Percentiles rank a stretch among this genome's conserved stretches.
phyloP scores from a whole-genome alignment of 1,140 invertebrate genomes.

The Drosophila ogumai region DNA sequence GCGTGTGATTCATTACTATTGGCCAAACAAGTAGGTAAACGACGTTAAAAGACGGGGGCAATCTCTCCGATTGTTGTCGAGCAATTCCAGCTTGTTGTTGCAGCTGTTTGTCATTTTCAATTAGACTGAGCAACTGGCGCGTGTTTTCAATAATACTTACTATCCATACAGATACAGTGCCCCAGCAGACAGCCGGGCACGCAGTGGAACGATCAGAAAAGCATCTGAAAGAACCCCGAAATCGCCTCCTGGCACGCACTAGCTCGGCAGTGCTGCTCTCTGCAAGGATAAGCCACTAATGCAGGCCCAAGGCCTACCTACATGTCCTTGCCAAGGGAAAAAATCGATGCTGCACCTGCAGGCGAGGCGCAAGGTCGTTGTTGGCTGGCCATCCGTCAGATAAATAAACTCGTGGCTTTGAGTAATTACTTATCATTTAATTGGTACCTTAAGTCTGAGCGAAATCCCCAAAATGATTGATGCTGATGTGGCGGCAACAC shows the following conservation, averaged over 20 bases:
- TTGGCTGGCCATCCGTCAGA: background rate
- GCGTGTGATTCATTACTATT: slow-evolving; percentile 62
- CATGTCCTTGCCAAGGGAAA: slow-evolving; percentile 29
- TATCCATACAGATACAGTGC: slow-evolving; percentile 10
- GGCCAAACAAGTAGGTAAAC: slow-evolving; percentile 62
- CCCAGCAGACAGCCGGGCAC: slow-evolving; percentile 51
- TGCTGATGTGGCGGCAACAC: slow-evolving; percentile 25
- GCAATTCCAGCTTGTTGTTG: slow-evolving; percentile 56
- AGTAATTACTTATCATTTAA: slow-evolving; percentile 16
- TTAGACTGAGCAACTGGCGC: slow-evolving; percentile 52
- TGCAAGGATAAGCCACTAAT: slow-evolving; percentile 25
- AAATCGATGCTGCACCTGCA: slow-evolving; percentile 39
- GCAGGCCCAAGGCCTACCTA: slow-evolving; percentile 22
- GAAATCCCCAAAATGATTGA: slow-evolving; percentile 24
- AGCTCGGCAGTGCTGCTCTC: background rate
- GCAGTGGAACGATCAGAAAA: slow-evolving; percentile 34
- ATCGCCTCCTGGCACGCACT: slow-evolving; percentile 34
- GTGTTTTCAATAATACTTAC: slow-evolving; percentile 65
- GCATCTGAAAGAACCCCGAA: background rate
- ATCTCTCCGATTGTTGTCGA: slow-evolving; percentile 46
- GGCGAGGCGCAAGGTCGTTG: slow-evolving; percentile 17
- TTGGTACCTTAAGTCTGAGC: background rate
- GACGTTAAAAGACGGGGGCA: slow-evolving; percentile 17
- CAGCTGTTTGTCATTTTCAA: slow-evolving; percentile 48
- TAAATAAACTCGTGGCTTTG: slow-evolving; percentile 2